Base-by-base conservation (phyloP, 2,113 vertebrate genomes). In the Etheostoma spectabile region DNA sequence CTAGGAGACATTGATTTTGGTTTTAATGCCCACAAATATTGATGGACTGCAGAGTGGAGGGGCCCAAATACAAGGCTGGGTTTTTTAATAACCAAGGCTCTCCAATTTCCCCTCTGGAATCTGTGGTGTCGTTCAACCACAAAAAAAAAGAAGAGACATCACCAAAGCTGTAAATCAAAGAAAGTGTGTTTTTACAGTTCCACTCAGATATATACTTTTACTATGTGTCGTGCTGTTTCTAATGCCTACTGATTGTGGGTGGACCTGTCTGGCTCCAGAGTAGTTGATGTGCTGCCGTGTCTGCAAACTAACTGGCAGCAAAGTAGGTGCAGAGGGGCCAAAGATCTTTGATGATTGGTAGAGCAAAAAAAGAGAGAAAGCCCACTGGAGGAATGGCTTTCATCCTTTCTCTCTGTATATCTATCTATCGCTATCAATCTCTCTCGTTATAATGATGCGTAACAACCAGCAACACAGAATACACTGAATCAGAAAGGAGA, bases 1-100 rank as follows among this genome's bases (percentile, higher is more conserved):
- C 86, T 78, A 69, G 60, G 22, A 78, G 84, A 53, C 88, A 94
- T 92, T 89, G 91, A 94, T 94, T 42, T 93, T 83, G 83, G 69
- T 81, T 93, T 92, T 92, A 93, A 92, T 91, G 86, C 79, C 86
- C 77, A 82, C 78, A 88, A 75, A 87, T 92, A 93, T 88, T 90
- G 90, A 94, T 87, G 80, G 81, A 79, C 78, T 84, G 71, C 52
- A 64, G 55, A 76, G 71, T n/a, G 61, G 59, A 87, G 13, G 69
- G 59, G n/a, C 68, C 65, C 55, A 79, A 81, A 87, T 60, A 74
- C 71, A 64, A 18, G 73, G 30, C 51, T 66, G 69, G 33, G 57
- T 79, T 72, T 80, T 63, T 70, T 74, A 68, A 57, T 14, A 74
- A 49, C 35, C 61, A n/a, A 22, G 11, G n/a, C 53, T 61, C 66